Conservation (phyloP, 64 coral and sea anemone genomes). For the Actinia tenebrosa region DNA sequence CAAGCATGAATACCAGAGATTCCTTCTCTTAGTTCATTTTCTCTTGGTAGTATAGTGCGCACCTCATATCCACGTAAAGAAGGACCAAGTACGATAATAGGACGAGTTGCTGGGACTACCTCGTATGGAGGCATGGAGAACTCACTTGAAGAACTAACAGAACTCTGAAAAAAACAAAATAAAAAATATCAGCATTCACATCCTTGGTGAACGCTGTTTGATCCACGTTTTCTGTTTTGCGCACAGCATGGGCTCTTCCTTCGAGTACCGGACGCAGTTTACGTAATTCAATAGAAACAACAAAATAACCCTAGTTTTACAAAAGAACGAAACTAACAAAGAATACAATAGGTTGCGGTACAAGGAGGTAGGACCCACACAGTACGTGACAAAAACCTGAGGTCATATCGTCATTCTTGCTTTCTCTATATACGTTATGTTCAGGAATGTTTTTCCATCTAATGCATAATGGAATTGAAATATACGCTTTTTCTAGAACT, state of each 20-base stretch:
- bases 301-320: background rate
- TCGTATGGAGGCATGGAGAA: conserved; percentile 89
- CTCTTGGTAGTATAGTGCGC: background rate
- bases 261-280: too few relatives aligned
- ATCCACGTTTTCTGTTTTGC: too few relatives aligned
- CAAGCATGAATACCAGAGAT: background rate
- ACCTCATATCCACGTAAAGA: conserved; percentile 93
- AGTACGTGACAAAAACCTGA: background rate
- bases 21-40: too few relatives aligned
- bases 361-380: too few relatives aligned
- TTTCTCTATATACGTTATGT: background rate
- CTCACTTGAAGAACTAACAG: conserved; percentile 88
- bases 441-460: too few relatives aligned
- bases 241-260: too few relatives aligned
- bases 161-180: conserved; percentile 31
- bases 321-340: too few relatives aligned
- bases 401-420: background rate
- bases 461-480: background rate
- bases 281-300: too few relatives aligned
- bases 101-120: conserved; percentile 83
- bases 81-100: conserved; percentile 86
- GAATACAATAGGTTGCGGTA: too few relatives aligned
- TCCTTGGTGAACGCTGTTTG: background rate
- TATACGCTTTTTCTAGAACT: background rate
- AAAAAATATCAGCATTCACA: background rate